Base-by-base conservation (phyloP, 2,888 invertebrate species). In the Calameuta idolon region DNA sequence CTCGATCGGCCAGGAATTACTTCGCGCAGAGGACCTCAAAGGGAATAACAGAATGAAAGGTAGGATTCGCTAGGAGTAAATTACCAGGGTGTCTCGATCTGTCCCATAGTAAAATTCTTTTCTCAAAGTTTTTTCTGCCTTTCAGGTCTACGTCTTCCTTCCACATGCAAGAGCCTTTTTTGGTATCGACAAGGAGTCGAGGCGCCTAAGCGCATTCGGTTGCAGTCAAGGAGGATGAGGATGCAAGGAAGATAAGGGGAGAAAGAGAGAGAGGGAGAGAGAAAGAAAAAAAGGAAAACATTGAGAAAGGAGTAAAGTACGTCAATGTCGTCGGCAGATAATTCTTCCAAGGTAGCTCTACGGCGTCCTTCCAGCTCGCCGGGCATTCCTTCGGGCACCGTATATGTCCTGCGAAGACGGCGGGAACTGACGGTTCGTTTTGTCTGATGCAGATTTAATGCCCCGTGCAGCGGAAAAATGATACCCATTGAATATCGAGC, bases 391-490 rank as follows among this genome's bases (percentile, higher is more conserved):
- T 30, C 71, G 30, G 33, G 71, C 11, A 23, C 23, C 34, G 31
- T 31, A 15, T 71, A 34, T 23, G 71, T 71, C 30, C 34, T 23
- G 30, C 9, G 34, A 34, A 71, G 33, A 34, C 71, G 71, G 34
- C 71, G 12, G 71, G 71, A 71, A 71, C 71, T 34, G 71, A 71
- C 71, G 71, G 71, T 71, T 71, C 71, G 71, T 71, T 71, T 71
- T 71, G 71, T 71, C 71, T 34, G 71, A 30, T 71, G 71, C 33
- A 71, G 71, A 71, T 71, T 71, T 71, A 71, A 71, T 71, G 71
- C 30, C 30, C 71, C 71, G 71, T 34, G 71, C 71, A 71, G 71
- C 71, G 71, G 71, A 71, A 71, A 71, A 71, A 71, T 71, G 71
- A 71, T 71, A 30, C 71, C 71, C 15, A 71, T 71, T 71, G 30